Evolutionary conservation across 2,797 vertebrate species (phyloP), one percentile per base, ranked within the genome.

Genomic region (Glossophaga mutica): DNA sequence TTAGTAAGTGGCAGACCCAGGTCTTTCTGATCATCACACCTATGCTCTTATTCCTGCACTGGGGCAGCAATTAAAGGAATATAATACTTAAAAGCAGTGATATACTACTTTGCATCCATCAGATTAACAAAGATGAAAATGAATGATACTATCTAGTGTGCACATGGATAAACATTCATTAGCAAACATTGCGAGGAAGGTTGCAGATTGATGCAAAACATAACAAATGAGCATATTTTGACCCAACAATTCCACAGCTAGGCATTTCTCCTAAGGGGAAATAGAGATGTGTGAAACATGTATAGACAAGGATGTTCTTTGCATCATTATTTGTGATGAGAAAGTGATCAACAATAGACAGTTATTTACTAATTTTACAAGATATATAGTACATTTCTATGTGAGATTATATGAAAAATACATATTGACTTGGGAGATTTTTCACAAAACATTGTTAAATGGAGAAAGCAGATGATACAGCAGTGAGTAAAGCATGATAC

Each of bases 401-500:
- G 16, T 62, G 65, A 85, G 71, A 90, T 52, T 78, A 83, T n/a
- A 8, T 46, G 29, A 34, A 77, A 92, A 92, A 37, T 73, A 78
- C 29, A 73, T 68, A 57, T 34, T 10, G 32, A 57, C 11, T 65
- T 26, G 11, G 11, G 62, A 46, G 4, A 83, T 78, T 92, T 92
- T 92, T 94, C 15, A 96, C 44, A 90, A 83, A 42, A 73, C 44
- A 73, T 42, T 95, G 44, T 8, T 55, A 50, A 87, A 37, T 57
- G 11, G n/a, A 57, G 87, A 78, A 78, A 88, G 10, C 9, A 85
- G 50, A 52, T 87, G 85, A 86, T 87, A 77, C 90, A 83, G 12
- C 34, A 73, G 9, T 26, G 82, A 50, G 14, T 59, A 52, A 81
- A 92, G 32, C 52, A 84, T 50, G 6, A 37, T 48, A n/a, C 3